Base-by-base conservation (phyloP, 2,888 invertebrate genomes). In the Tribolium freemani region DNA sequence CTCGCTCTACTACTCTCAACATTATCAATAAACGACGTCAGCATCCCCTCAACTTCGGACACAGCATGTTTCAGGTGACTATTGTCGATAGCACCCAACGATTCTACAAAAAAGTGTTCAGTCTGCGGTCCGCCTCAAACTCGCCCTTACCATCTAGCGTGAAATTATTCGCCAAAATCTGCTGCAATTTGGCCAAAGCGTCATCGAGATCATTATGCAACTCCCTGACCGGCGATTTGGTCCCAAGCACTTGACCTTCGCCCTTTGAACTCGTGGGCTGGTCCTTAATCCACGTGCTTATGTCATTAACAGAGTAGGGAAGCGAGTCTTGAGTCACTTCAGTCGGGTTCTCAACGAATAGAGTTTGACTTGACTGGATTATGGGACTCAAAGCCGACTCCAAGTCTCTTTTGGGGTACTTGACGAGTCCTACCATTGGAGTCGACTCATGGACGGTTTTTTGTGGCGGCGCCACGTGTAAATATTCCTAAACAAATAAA, bases 91-190 rank as follows among this genome's bases (percentile, higher is more conserved):
- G 86, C 88, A 0, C 89, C 89, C 61, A 90, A 87, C 86, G 87
- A 84, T 71, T 86, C 86, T 83, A 70, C 30, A 80, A 77, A 73
- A 69, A 57, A 68, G 60, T 57, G 30, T 50, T 21, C 10, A 51
- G 20, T 66, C 5, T 31, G 21, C 31, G 6, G 16, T 11, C 66
- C 38, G 21, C n/a, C 10, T 31, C 21, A 44, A 30, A n/a, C 21
- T 51, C 2, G 56, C 26, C 1, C 80, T 85, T 80, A 90, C 91
- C 91, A 78, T 93, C 92, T 75, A 91, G 86, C 73, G 90, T 88
- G 79, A 91, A 91, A 82, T 93, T 93, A 77, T 91, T 90, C 0
- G 91, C 91, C 63, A 93, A 85, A 85, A 93, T 92, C 84, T 92
- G 91, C 83, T 93, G 93, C 76, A 93, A 85, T 75, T 92, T 88